phyloP scores from a whole-genome alignment of 2,797 vertebrate genomes.

The Danio jaintianensis region DNA sequence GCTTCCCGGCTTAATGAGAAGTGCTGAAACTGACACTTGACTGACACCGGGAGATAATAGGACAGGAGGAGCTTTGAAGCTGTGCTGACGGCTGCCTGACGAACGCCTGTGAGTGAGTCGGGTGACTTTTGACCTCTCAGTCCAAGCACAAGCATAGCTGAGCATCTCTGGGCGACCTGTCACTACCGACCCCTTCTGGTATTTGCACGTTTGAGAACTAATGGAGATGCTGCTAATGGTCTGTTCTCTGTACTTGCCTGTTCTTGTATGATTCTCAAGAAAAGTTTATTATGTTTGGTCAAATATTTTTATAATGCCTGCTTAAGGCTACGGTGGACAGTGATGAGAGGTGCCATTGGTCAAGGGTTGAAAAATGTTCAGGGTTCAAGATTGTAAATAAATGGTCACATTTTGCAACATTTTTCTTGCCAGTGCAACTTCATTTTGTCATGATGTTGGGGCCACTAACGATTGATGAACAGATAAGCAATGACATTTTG shows the following conservation, averaged over 20 bases:
- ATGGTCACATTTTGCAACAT: no score
- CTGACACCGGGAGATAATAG: slow-evolving; percentile 57
- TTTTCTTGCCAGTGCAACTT: no score
- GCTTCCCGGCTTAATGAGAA: slow-evolving; percentile 72
- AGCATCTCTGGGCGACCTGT: slow-evolving; percentile 71
- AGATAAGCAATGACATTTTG: no score
- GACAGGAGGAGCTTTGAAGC: slow-evolving; percentile 57
- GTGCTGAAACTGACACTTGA: slow-evolving; percentile 68
- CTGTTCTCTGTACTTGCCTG: not conserved
- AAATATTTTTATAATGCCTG: not conserved
- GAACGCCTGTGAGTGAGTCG: slow-evolving; percentile 54
- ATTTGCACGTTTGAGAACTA: slow-evolving; percentile 51
- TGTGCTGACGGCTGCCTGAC: slow-evolving; percentile 41
- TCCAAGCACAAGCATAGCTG: slow-evolving; percentile 63
- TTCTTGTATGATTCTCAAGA: not conserved
- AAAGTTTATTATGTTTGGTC: not conserved
- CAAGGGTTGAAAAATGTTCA: no score
- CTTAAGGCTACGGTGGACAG: not conserved
- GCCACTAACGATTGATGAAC: no score
- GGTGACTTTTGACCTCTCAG: slow-evolving; percentile 69
- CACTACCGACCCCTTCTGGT: slow-evolving; percentile 69
- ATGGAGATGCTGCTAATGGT: slow-evolving; percentile 24
- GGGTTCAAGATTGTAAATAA: no score
- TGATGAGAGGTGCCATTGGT: no score
- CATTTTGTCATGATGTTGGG: no score